phyloP scores from a whole-genome alignment of 2,888 invertebrate genomes.

The Crocallis elinguaria region DNA sequence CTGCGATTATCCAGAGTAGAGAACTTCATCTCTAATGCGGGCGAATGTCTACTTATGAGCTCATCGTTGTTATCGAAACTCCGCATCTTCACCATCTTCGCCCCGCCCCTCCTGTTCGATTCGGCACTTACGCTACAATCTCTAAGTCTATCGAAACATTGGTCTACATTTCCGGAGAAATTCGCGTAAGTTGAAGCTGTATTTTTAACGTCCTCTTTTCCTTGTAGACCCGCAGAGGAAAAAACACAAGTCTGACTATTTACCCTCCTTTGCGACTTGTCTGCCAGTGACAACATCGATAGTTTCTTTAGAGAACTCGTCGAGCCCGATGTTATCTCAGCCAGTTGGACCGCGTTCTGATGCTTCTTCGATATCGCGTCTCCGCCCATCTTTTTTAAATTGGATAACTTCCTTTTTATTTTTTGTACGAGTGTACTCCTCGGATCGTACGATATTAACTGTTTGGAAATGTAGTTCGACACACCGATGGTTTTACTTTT shows the following conservation, averaged over 20 bases:
- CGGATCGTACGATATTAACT: constrained; percentile 79
- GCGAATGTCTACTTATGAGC: constrained; percentile 61
- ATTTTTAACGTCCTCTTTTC: constrained; percentile 71
- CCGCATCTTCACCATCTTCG: constrained; percentile 70
- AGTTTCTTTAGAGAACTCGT: constrained; percentile 75
- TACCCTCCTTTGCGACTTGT: constrained; percentile 73
- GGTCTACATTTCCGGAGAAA: constrained; percentile 80
- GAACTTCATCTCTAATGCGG: constrained; percentile 70
- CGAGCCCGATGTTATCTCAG: constrained; percentile 78
- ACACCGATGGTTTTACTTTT: constrained; percentile 79
- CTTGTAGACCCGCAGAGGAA: constrained; percentile 66
- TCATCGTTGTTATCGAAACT: constrained; percentile 77
- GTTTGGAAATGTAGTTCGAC: constrained; percentile 79
- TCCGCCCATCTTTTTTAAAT: constrained; percentile 79
- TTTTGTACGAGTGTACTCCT: constrained; percentile 79
- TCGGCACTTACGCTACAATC: constrained; percentile 64
- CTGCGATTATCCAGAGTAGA: constrained; percentile 79
- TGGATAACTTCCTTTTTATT: constrained; percentile 80
- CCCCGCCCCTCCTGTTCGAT: constrained; percentile 52
- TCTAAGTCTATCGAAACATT: constrained; percentile 77
- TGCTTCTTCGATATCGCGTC: constrained; percentile 78
- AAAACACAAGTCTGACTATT: constrained; percentile 79
- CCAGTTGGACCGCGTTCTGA: constrained; percentile 77
- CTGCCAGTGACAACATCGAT: constrained; percentile 77
- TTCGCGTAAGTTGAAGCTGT: constrained; percentile 74